These are phyloP conservation scores for Microtus montanus DNA, from an alignment of 2,113 vertebrate species.

Conservation along the genomic window DNA sequence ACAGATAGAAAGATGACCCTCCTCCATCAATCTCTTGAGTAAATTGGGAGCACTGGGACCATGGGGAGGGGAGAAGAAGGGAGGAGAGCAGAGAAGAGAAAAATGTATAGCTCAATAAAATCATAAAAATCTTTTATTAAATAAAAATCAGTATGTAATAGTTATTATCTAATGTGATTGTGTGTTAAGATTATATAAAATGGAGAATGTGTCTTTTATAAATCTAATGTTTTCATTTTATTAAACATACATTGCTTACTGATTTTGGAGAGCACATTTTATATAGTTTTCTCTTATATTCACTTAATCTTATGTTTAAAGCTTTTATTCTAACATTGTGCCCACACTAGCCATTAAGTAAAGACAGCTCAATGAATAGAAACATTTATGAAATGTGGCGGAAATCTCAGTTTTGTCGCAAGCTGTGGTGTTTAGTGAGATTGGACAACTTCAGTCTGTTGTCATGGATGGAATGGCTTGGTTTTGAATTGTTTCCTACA, in stretches of 20 bases:
- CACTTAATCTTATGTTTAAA: constrained; percentile 20
- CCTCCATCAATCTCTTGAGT: no score
- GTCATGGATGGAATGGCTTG: neutral
- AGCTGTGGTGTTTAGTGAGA: neutral
- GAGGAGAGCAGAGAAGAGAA: no score
- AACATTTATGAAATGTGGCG: neutral
- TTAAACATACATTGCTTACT: constrained; percentile 6
- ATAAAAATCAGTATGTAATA: constrained; percentile 13
- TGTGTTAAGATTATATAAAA: constrained; percentile 49
- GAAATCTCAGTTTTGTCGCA: constrained; percentile 14
- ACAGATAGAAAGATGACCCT: no score
- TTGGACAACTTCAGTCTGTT: neutral
- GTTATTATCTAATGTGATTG: constrained; percentile 44
- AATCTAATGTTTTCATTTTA: constrained; percentile 23
- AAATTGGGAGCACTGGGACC: no score
- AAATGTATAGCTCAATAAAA: no score
- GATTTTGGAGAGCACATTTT: constrained; percentile 36
- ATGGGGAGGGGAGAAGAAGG: no score
- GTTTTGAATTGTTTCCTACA: neutral
- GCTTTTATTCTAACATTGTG: neutral
- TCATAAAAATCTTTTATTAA: no score
- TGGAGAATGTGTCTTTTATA: constrained; percentile 42
- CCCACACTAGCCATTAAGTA: neutral
- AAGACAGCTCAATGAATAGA: neutral
- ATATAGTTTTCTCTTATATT: constrained; percentile 20